Conservation (phyloP, 2,113 vertebrate species). For the Pollachius pollachius region DNA sequence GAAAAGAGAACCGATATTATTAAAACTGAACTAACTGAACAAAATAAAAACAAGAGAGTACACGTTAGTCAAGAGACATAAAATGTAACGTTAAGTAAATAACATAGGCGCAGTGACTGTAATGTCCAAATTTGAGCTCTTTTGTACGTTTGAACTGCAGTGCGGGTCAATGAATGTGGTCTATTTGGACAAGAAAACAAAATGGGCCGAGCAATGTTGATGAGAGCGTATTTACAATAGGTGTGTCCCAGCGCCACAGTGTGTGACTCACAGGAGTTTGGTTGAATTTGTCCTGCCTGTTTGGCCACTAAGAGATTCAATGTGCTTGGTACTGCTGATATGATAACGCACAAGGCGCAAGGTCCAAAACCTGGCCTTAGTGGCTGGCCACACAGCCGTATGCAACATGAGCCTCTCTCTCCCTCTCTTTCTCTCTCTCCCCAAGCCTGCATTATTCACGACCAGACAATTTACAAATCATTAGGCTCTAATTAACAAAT, state of each 20-base stretch:
- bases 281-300: constrained; percentile 41
- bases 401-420: constrained; percentile 49
- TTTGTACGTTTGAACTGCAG: no score
- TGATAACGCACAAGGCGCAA: constrained; percentile 10
- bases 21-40: no score
- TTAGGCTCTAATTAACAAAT: constrained; percentile 60
- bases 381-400: not conserved
- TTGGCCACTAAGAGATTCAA: constrained; percentile 18
- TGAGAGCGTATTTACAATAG: constrained; percentile 63
- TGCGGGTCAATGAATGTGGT: no score
- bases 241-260: constrained; percentile 52
- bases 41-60: no score
- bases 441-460: constrained; percentile 50
- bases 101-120: no score
- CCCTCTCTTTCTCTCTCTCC: not conserved
- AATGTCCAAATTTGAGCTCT: no score
- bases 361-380: constrained; percentile 22
- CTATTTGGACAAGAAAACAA: not conserved
- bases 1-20: no score
- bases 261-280: constrained; percentile 28
- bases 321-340: constrained; percentile 35
- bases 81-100: no score
- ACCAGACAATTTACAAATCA: constrained; percentile 50
- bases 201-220: constrained; percentile 36
- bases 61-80: no score